Base-by-base conservation (phyloP, 92 coral and sea anemone species). In the Porites rus region DNA sequence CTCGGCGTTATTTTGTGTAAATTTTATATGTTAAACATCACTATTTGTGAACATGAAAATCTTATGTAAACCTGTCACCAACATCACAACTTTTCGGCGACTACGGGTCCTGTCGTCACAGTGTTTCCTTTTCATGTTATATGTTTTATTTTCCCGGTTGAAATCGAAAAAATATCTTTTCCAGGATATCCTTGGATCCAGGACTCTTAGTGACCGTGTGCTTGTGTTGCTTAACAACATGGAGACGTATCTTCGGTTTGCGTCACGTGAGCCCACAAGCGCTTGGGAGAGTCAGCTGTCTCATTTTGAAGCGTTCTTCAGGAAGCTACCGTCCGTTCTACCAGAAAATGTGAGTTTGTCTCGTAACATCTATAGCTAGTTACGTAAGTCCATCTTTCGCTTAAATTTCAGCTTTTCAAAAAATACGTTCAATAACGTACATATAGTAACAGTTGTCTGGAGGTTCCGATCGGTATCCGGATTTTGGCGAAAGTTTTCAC, bases 281-380 rank as follows among this genome's bases (percentile, higher is more conserved):
- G 98, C 98, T 71, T 96, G 99, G 99, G 92, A 95, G 74, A 95
- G 99, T 85, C 99, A 96, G 93, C 91, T 96, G 82, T 90, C 98
- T 19, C 98, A 96, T 88, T 96, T 96, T 70, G 95, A 93, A 81
- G 93, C 96, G 72, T 96, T 96, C 84, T 96, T 96, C 67, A 93
- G 98, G 77, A 96, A 96, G 78, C 94, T 96, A 2, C 97, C 99
- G 11, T 91, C 98, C 0, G 98, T 86, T 20, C 87, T 96, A 64
- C 99, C 96, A 14, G 96, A 95, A 64, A 92, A 95, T 84, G 99
- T 96, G 88, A 58, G 98, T 75, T 61, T 17, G 13, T 20, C 0
- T 11, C 31, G 13, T 0, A n/a, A 18, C 1, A 74, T 3, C 16
- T 56, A 38, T 38, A 4, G 46, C 46, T 38, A 38, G 5, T 38